Evolutionary conservation across 2,113 vertebrate genomes (phyloP).

Genomic region (Mystacornis crossleyi): DNA sequence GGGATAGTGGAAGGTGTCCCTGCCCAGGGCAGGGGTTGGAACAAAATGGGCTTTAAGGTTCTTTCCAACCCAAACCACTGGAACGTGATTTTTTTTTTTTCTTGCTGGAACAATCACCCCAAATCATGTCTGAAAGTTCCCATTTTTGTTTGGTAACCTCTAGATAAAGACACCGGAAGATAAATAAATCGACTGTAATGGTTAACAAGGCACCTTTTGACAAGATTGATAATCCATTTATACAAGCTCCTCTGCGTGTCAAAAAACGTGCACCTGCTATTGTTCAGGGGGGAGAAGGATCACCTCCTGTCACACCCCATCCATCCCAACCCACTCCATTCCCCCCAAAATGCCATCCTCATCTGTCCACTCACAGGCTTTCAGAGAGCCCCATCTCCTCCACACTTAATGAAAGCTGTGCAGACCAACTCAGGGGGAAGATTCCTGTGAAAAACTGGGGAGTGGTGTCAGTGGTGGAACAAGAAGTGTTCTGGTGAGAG

Average conservation of each 20-base stretch:
- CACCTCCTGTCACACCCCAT: background rate
- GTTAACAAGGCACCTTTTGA: background rate
- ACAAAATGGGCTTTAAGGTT: background rate
- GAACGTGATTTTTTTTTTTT: background rate
- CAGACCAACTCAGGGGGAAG: background rate
- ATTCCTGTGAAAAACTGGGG: background rate
- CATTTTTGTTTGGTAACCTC: background rate
- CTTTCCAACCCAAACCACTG: background rate
- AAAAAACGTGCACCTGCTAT: rapidly evolving
- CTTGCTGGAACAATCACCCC: background rate
- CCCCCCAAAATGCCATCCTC: background rate
- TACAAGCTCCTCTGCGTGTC: background rate
- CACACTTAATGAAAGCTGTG: background rate
- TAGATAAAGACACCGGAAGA: background rate
- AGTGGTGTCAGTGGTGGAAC: background rate
- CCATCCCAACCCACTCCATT: background rate
- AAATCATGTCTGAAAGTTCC: background rate
- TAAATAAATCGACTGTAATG: background rate
- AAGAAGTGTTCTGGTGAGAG: background rate
- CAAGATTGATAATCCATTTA: background rate
- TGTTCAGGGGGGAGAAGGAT: background rate
- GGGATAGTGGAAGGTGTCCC: background rate
- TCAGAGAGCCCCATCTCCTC: background rate
- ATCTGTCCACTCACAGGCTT: background rate
- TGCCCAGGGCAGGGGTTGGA: background rate